Conservation (phyloP, 1,140 invertebrate genomes). For the Drosophila parabipectinata region DNA sequence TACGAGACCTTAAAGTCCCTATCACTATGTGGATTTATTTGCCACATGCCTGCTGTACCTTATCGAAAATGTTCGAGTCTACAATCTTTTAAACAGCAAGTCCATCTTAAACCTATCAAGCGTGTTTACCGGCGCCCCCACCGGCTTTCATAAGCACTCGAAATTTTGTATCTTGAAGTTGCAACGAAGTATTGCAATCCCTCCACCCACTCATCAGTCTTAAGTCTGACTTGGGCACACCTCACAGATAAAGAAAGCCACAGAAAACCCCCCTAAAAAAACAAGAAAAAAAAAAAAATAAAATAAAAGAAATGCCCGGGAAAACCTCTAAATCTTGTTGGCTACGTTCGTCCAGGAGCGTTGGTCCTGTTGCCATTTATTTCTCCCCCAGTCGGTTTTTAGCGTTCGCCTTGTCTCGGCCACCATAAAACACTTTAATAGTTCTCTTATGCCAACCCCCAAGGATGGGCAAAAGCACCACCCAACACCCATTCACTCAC, state of each 20-base stretch:
- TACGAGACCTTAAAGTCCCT: not conserved
- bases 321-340: conserved; percentile 39
- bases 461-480: conserved; percentile 21
- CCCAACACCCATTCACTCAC: not conserved
- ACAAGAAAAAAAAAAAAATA: conserved; percentile 9
- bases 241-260: conserved; percentile 47
- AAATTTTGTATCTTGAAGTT: conserved; percentile 10
- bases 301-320: conserved; percentile 20
- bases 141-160: conserved; percentile 31
- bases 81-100: not conserved
- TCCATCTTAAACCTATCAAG: conserved; percentile 11
- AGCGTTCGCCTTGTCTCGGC: conserved; percentile 67
- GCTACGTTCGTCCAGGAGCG: conserved; percentile 23
- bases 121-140: conserved; percentile 1
- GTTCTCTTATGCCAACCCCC: conserved; percentile 55
- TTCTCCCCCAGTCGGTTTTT: conserved; percentile 36
- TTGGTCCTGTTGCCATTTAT: conserved; percentile 38
- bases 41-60: not conserved
- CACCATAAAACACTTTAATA: conserved; percentile 80
- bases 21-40: not conserved
- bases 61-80: not conserved
- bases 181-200: conserved; percentile 29
- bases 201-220: conserved; percentile 39
- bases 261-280: conserved; percentile 33
- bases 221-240: conserved; percentile 36